Evolutionary conservation across 2,113 vertebrate genomes (phyloP).

Genomic region (Podocnemis expansa): DNA sequence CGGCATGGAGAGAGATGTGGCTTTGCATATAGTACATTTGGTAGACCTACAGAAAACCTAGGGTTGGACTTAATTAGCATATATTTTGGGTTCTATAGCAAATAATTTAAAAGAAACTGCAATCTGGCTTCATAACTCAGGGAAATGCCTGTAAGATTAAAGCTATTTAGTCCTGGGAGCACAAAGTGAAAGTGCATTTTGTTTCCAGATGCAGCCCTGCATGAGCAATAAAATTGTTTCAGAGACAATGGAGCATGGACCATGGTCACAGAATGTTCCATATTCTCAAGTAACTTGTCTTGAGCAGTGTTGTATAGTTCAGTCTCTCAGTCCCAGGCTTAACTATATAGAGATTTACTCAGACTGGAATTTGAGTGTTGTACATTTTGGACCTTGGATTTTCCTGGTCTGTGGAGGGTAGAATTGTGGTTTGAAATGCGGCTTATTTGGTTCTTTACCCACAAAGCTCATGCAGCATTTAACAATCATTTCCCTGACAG

Average conservation of each 20-base stretch:
- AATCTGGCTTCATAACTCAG: neutral
- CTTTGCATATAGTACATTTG: neutral
- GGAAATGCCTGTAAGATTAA: conserved; percentile 25
- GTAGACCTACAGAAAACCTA: neutral
- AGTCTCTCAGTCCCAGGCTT: neutral
- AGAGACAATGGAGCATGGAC: neutral
- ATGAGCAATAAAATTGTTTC: accelerated
- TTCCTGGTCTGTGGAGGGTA: neutral
- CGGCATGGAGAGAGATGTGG: neutral
- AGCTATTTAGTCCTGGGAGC: accelerated
- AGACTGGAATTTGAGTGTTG: accelerated
- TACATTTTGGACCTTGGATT: neutral
- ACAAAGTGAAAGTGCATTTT: conserved; percentile 38
- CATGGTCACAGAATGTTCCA: neutral
- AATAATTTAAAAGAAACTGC: neutral
- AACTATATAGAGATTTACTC: neutral
- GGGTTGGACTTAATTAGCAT: neutral
- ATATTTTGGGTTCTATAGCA: neutral
- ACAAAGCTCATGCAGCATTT: neutral
- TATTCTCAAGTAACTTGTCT: neutral
- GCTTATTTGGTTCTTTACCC: neutral
- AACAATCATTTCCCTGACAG: neutral
- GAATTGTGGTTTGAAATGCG: neutral
- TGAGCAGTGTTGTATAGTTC: neutral
- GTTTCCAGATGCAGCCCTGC: neutral